Base-by-base conservation (phyloP, 1,140 invertebrate genomes). In the Tachypleus tridentatus region DNA sequence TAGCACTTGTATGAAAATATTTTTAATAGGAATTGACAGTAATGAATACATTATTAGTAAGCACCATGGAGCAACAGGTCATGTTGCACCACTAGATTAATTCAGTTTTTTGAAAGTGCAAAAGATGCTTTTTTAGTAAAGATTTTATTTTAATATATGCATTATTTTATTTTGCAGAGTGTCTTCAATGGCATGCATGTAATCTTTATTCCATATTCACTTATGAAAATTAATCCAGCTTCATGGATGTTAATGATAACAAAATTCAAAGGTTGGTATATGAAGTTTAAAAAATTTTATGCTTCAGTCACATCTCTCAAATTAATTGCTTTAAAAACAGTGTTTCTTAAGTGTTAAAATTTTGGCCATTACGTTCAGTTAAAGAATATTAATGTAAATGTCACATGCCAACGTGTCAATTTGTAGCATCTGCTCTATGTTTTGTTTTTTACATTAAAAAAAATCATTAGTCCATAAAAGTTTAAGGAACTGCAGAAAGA, bases 181-280 rank as follows among this genome's bases (percentile, higher is more conserved):
- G 87, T 99, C 52, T 84, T 98, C 67, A 98, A 98, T 78, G 97
- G 97, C 48, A 99, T 99, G 94, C 95, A 98, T 79, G 93, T 98
- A 10, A 89, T 99, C 69, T 99, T 98, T 79, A 97, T 99, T 73
- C 97, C 97, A 0, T 99, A 99, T 76, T 94, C 96, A 4, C 79
- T 99, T 58, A 98, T 99, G 95, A 99, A 99, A 80, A 86, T 97
- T 61, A 83, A 98, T 76, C 97, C 97, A 3, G 94, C 95, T 0
- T 96, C 92, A 3, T 99, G 97, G 97, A 97, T 99, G 92, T 93
- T 98, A 73, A 95, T 98, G 86, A 96, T 97, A 64, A 98, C 96
- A n/a, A 97, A 97, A 79, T 93, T 96, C 76, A 87, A 93, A 77
- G 83, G 83, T 84, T 70, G 72, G 11, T 47, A 5, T 58, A 5